These are phyloP conservation scores for Cydia strobilella DNA, from an alignment of 1,140 invertebrate species.

Conservation along the genomic window DNA sequence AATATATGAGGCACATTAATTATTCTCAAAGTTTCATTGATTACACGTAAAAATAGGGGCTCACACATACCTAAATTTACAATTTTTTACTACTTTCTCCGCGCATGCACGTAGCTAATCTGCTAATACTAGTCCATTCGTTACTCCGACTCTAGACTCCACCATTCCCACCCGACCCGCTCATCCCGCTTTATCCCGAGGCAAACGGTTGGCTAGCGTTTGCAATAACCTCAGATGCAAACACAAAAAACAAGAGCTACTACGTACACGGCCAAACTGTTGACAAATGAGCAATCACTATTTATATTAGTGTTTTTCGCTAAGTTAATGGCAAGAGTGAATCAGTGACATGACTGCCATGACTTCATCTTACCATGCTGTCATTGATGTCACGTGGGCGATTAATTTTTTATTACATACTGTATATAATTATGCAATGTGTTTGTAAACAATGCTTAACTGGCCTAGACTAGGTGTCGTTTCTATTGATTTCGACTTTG, in stretches of 20 bases:
- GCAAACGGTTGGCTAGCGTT: background rate
- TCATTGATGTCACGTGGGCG: conserved; percentile 42
- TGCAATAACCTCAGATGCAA: background rate
- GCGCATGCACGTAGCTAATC: no score
- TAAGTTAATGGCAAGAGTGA: conserved; percentile 40
- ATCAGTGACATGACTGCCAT: conserved; percentile 53
- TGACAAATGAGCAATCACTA: conserved; percentile 33
- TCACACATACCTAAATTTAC: no score
- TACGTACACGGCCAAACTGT: conserved; percentile 36
- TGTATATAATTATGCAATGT: background rate
- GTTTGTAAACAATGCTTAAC: background rate
- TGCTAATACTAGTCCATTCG: no score
- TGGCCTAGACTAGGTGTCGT: no score
- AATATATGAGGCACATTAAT: no score
- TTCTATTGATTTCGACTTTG: background rate
- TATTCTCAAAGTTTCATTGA: no score
- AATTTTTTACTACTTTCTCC: no score
- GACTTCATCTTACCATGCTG: conserved; percentile 44
- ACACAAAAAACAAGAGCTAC: background rate
- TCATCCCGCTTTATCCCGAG: no score
- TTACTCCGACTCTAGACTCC: no score
- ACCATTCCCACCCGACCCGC: no score
- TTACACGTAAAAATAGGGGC: no score
- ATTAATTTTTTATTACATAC: background rate
- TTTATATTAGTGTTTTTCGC: conserved; percentile 46